Base-by-base conservation (phyloP, 2,113 vertebrate genomes). In the Passer montanus region DNA sequence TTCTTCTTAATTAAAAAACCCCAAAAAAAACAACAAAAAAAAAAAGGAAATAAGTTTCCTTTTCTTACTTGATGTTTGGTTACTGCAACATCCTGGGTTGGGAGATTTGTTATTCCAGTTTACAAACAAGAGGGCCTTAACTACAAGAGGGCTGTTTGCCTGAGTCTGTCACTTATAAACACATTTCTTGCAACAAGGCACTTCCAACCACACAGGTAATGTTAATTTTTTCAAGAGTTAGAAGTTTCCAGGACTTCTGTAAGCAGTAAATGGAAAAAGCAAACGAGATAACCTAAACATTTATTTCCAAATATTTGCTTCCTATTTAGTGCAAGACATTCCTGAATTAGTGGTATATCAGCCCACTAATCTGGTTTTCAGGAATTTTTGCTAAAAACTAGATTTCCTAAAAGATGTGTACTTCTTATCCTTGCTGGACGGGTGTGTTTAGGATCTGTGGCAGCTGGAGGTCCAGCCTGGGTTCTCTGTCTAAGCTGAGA, bases 231-330 rank as follows among this genome's bases (percentile, higher is more conserved):
- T 53, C 46, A 83, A 90, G n/a, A 39, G 22, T 28, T 66, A 35
- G 8, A 74, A 37, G 15, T 59, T 93, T 84, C 59, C 47, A 81
- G 39, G 72, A 62, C 28, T 33, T 5, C 66, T 79, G 7, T 81
- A 86, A 84, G 44, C 5, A 3, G 58, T 70, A 66, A 92, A 79
- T 53, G 52, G 41, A 68, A 95, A 91, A 95, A 87, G 22, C 13
- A 78, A 84, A 78, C 46, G 53, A 59, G 52, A 73, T 68, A 94
- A 88, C 23, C n/a, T 64, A 92, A 96, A 93, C 28, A 86, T 74
- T 90, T 94, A 67, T 70, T 87, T 83, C 15, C 50, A 72, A 33
- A 43, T 58, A 23, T 69, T 73, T 89, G 12, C 37, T 69, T 76
- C 46, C 28, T 76, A 26, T 64, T 69, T 50, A 62, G 15, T 46